Conservation (phyloP, 1,140 invertebrate species). For the Philotrypesis tridentata region DNA sequence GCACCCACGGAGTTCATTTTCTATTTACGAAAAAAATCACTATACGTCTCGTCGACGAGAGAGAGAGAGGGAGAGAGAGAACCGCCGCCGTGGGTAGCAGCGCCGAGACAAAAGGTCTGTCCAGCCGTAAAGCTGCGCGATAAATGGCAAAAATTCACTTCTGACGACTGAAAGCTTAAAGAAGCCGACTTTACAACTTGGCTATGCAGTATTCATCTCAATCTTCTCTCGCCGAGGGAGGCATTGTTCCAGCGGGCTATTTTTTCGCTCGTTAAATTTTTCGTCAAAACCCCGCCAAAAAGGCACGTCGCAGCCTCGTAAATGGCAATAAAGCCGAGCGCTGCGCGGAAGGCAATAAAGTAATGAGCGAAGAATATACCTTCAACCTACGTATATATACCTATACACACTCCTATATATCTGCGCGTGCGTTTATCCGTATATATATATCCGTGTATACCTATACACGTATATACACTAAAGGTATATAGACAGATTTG, state of each 20-base stretch:
- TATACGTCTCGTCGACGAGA: too few species aligned
- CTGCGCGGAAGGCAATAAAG: conserved; percentile 18
- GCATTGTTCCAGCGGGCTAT: neutral
- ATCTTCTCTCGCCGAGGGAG: neutral
- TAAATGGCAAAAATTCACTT: conserved; percentile 42
- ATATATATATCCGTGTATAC: too few species aligned
- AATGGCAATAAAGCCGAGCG: conserved; percentile 42
- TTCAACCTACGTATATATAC: conserved; percentile 9
- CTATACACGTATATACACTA: neutral
- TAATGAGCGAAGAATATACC: conserved; percentile 36
- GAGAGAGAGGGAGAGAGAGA: too few species aligned
- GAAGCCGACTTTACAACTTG: conserved; percentile 26
- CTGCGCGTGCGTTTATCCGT: neutral
- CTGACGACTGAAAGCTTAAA: conserved; percentile 29
- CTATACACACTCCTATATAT: too few species aligned
- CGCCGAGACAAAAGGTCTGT: neutral
- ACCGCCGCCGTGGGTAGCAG: neutral
- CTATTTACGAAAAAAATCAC: neutral
- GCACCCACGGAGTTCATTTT: neutral
- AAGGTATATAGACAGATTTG: neutral
- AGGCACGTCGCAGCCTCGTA: conserved; percentile 27
- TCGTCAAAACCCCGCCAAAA: conserved; percentile 32
- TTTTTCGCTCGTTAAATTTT: conserved; percentile 44
- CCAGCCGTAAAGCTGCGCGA: neutral
- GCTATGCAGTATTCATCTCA: conserved; percentile 25